Conservation (phyloP, 2,888 invertebrate genomes). For the Ceramica pisi region DNA sequence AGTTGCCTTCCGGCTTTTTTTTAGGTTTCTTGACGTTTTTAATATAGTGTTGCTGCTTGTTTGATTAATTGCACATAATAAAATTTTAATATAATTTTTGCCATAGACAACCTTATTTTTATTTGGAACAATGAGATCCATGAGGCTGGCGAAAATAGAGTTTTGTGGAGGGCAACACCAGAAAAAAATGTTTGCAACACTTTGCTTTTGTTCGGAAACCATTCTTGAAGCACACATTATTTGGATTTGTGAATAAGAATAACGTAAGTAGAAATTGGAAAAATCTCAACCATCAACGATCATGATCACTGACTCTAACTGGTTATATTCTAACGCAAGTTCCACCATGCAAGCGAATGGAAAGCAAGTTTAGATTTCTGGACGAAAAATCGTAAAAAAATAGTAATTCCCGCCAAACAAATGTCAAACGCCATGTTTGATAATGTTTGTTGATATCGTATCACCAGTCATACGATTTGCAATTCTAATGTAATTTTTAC, state of each 20-base stretch:
- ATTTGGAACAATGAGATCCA: constrained; percentile 65
- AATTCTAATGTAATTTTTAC: background rate
- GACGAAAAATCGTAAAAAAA: constrained; percentile 55
- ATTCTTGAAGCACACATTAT: background rate
- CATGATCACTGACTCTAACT: too few relatives aligned
- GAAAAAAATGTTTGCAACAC: background rate
- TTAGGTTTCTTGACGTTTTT: constrained; percentile 87
- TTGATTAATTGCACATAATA: constrained; percentile 87
- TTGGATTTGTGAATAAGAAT: too few relatives aligned
- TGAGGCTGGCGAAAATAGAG: constrained; percentile 36
- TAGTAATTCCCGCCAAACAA: constrained; percentile 72
- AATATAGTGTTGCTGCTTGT: constrained; percentile 87
- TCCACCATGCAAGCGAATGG: too few relatives aligned
- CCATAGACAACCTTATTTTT: constrained; percentile 75
- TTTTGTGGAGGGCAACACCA: constrained; percentile 52
- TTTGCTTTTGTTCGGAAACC: constrained; percentile 34
- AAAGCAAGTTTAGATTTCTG: constrained; percentile 13
- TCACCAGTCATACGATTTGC: constrained; percentile 10
- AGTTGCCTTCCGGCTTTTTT: constrained; percentile 87
- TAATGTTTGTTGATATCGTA: constrained; percentile 30
- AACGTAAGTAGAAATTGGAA: too few relatives aligned
- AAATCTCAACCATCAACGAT: too few relatives aligned
- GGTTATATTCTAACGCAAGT: too few relatives aligned
- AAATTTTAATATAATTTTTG: constrained; percentile 79
- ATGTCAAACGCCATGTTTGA: constrained; percentile 47